Base-by-base conservation (phyloP, 2,797 vertebrate genomes). In the Xiphorhynchus erythropygius region DNA sequence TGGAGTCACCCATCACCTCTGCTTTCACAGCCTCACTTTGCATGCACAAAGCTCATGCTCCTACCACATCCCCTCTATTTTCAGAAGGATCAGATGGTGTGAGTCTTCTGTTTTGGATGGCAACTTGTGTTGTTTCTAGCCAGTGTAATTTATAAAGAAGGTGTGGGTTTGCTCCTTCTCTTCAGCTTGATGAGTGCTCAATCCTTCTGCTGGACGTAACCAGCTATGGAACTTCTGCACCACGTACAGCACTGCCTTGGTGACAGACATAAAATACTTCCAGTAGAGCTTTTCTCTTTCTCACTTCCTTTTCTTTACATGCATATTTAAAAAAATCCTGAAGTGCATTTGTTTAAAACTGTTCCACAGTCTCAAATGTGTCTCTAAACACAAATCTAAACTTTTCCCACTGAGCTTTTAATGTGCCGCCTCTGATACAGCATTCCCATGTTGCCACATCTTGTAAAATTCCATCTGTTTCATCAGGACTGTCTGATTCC, bases 351-450 rank as follows among this genome's bases (percentile, higher is more conserved):
- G 4, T 91, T 93, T 69, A 56, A 84, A 85, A 56, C 39, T 22
- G 0, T 80, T 52, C 28, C 52, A 35, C 35, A 64, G 33, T 32
- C 46, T 27, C 27, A 71, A 23, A 49, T 23, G 21, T n/a, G 23
- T 33, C 46, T 50, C n/a, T 47, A 46, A 65, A 46, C 42, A 65
- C 63, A 65, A n/a, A 65, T 46, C 32, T 13, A 25, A 18, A 52
- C 71, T 35, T 84, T 37, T 69, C 9, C 7, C 19, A 2, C 9
- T 2, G 7, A 69, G 73, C 25, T 68, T 82, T 63, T 42, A 64
- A 24, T 0, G 0, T 75, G 21, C 39, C 2, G 2, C 35, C 10
- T 83, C n/a, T 35, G 33, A 56, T 23, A 11, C 0, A 41, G n/a
- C 11, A 4, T 25, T 37, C 32, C n/a, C 14, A 7, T 32, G 28